Percentiles rank a stretch among this genome's conserved stretches.
phyloP scores from a whole-genome alignment of 2,113 vertebrate species.

The Scopus umbretta region DNA sequence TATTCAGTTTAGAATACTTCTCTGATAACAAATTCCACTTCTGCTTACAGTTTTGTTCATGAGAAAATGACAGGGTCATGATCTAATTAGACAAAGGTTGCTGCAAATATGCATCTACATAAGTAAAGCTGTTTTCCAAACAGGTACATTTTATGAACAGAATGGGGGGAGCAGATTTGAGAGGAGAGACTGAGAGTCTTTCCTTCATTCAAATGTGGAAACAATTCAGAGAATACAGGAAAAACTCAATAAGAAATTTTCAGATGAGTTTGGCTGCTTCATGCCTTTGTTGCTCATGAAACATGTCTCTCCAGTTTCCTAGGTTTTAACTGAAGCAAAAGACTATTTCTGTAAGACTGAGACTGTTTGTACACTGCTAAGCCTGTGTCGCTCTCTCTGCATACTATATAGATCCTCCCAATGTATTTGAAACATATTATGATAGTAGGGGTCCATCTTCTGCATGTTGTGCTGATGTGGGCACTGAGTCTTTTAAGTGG shows the following conservation, averaged over 20 bases:
- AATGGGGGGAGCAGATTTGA: not conserved
- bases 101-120: not conserved
- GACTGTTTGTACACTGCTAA: not conserved
- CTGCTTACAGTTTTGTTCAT: not conserved
- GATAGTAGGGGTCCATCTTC: not conserved
- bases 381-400: not conserved
- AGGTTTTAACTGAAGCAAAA: not conserved
- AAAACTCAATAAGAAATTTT: not conserved
- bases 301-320: not conserved
- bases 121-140: not conserved
- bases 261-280: not conserved
- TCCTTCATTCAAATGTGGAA: not conserved
- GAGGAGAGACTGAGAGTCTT: not conserved
- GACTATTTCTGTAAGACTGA: not conserved
- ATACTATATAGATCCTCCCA: not conserved
- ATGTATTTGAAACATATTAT: not conserved
- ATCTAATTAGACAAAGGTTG: not conserved
- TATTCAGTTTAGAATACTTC: not conserved
- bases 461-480: not conserved
- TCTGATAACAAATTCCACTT: not conserved
- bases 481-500: not conserved
- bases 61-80: not conserved
- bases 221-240: not conserved
- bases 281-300: not conserved
- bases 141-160: not conserved